Evolutionary conservation across 1,140 invertebrate species (phyloP).

Genomic region (Homarus americanus): DNA sequence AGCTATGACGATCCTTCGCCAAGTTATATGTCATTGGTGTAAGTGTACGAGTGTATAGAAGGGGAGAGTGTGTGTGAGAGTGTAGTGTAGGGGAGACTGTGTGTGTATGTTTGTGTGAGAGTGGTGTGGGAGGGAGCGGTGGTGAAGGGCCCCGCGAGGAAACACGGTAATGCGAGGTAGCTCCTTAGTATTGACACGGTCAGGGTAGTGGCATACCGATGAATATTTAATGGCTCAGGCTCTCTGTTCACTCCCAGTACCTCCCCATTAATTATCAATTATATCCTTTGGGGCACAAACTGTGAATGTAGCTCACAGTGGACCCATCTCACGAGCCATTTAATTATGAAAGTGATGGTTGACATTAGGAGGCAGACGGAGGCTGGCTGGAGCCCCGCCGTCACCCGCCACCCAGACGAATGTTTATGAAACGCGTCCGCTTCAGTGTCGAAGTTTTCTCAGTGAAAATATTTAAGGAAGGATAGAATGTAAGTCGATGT

Average conservation of each 20-base stretch:
- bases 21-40: background rate
- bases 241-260: constrained; percentile 24
- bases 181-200: constrained; percentile 39
- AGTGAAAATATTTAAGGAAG: constrained; percentile 67
- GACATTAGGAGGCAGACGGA: background rate
- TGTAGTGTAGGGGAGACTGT: background rate
- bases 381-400: background rate
- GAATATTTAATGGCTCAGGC: constrained; percentile 26
- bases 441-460: constrained; percentile 37
- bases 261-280: constrained; percentile 44
- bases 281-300: background rate
- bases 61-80: background rate
- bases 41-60: background rate
- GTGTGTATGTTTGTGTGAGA: background rate
- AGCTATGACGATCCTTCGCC: too few relatives aligned
- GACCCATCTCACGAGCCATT: background rate
- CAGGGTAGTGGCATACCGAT: constrained; percentile 26
- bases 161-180: background rate
- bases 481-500: constrained; percentile 58
- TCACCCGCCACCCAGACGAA: constrained; percentile 8
- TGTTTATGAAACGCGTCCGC: constrained; percentile 18
- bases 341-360: background rate
- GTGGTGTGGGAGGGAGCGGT: background rate
- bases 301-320: background rate
- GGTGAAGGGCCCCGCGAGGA: background rate